Evolutionary conservation across 2,113 vertebrate species (phyloP).

Genomic region (Oceanites oceanicus): DNA sequence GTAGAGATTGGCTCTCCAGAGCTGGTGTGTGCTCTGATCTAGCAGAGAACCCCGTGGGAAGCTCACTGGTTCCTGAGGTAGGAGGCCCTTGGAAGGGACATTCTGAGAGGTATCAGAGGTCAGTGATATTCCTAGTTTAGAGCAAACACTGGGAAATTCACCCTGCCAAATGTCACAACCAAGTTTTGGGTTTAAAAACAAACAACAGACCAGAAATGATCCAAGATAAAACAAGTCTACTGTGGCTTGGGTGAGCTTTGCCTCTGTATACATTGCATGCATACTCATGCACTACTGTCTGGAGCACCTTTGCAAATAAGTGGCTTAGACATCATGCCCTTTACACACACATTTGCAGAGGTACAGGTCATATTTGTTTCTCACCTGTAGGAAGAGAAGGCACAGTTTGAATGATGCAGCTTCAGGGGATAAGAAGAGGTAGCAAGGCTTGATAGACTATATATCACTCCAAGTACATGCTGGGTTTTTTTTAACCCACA

Average conservation of each 20-base stretch:
- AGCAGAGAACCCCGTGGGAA: background rate
- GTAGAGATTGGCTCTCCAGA: background rate
- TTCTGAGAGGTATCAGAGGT: background rate
- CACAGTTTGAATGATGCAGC: background rate
- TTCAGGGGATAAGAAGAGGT: background rate
- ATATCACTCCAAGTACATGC: fast-evolving
- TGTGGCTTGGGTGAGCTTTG: background rate
- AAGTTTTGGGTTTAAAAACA: background rate
- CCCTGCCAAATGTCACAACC: background rate
- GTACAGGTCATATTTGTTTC: background rate
- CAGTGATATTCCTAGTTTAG: background rate
- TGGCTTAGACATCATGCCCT: background rate
- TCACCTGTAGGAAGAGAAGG: background rate
- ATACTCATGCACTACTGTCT: background rate
- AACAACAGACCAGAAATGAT: background rate
- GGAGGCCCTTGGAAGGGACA: background rate
- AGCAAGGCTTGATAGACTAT: background rate
- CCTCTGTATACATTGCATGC: too few relatives aligned
- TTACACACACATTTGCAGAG: background rate
- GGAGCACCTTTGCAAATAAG: background rate
- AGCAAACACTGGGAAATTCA: background rate
- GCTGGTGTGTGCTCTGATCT: background rate
- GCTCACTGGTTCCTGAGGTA: background rate
- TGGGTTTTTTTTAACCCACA: background rate
- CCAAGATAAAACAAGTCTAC: background rate